These are phyloP conservation scores for Pyrocoelia pectoralis DNA, from an alignment of 2,888 invertebrate genomes.

Conservation along the genomic window DNA sequence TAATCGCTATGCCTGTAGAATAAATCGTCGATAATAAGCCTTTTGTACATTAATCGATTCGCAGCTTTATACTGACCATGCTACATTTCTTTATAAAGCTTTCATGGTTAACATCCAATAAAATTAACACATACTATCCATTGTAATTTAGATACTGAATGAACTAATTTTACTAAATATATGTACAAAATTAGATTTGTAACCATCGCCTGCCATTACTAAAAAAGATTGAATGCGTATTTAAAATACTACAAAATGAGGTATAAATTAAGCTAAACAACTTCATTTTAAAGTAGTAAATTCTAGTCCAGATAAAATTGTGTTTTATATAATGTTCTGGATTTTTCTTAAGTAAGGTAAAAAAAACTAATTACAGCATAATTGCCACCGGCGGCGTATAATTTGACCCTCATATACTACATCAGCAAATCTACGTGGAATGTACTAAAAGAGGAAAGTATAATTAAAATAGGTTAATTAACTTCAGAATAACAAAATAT, in stretches of 20 bases:
- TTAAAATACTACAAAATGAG: neutral
- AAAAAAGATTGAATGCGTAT: neutral
- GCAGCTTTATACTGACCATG: no score
- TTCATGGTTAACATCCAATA: no score
- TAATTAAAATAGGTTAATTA: conserved; percentile 16
- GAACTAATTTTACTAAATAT: neutral
- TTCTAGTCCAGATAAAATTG: neutral
- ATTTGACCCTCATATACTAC: neutral
- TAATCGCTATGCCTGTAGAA: no score
- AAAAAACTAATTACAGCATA: neutral
- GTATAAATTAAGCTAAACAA: neutral
- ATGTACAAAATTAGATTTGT: neutral
- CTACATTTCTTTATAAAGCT: no score
- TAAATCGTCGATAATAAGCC: no score
- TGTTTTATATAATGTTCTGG: neutral
- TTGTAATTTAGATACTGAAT: no score
- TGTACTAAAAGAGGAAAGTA: conserved; percentile 5
- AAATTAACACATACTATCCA: no score
- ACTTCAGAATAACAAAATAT: conserved; percentile 10
- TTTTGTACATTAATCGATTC: no score
- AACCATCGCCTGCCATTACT: neutral
- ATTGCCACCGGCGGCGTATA: neutral
- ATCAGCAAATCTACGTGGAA: neutral
- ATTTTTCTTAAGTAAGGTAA: neutral
- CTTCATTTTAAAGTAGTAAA: neutral